phyloP scores from a whole-genome alignment of 2,888 invertebrate species.

The Acleris literana region DNA sequence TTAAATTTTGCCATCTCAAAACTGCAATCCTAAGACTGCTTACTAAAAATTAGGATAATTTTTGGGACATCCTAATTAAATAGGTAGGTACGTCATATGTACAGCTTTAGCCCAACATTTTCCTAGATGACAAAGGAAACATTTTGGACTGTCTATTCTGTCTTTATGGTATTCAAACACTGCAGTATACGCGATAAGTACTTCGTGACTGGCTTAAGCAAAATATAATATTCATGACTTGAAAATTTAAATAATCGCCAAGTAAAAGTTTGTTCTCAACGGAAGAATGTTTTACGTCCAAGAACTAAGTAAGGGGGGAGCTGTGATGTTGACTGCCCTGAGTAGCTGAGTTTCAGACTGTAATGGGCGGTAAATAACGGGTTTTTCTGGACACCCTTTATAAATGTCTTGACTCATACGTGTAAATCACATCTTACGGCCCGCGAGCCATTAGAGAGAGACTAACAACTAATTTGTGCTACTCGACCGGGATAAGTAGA shows the following conservation, averaged over 20 bases:
- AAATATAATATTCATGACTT: constrained; percentile 16
- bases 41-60: no score
- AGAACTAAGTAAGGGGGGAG: not conserved
- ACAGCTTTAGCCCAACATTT: no score
- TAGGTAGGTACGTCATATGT: no score
- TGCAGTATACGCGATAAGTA: not conserved
- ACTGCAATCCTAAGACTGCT: no score
- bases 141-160: no score
- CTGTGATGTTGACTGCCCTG: not conserved
- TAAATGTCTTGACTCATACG: constrained; percentile 23
- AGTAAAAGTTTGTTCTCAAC: not conserved
- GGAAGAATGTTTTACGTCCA: not conserved
- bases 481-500: not conserved
- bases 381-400: constrained; percentile 26
- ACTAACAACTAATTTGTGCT: constrained; percentile 6
- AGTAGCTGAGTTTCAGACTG: constrained; percentile 25
- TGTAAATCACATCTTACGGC: constrained; percentile 28
- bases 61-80: no score
- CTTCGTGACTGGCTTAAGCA: not conserved
- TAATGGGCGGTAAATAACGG: constrained; percentile 33
- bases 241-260: constrained; percentile 5
- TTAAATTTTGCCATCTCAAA: no score
- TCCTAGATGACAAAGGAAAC: no score
- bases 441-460: constrained; percentile 13
- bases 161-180: not conserved